Evolutionary conservation across 2,797 vertebrate species (phyloP).

Genomic region (Malurus leucopterus): DNA sequence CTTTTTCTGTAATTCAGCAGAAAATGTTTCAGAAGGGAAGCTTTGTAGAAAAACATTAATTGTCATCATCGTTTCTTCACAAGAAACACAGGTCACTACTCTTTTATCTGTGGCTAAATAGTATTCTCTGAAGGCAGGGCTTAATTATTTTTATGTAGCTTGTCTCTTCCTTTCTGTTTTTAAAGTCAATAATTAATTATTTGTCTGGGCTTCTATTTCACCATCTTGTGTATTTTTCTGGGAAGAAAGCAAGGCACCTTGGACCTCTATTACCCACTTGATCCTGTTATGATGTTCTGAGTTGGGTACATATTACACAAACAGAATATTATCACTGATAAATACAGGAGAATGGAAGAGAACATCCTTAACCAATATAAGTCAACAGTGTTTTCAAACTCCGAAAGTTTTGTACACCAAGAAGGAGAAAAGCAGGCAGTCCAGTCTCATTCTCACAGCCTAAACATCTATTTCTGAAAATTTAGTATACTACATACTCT

Average conservation of each 20-base stretch:
- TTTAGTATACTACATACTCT: neutral
- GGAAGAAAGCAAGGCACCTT: neutral
- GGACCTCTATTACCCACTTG: neutral
- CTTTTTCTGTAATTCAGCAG: neutral
- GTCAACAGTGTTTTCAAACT: neutral
- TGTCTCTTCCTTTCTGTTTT: neutral
- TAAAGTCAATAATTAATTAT: constrained; percentile 13
- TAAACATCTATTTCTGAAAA: neutral
- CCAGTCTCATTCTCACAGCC: neutral
- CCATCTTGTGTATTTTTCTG: neutral
- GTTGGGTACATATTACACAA: neutral
- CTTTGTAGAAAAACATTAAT: neutral
- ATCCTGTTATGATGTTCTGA: neutral
- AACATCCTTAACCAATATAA: neutral
- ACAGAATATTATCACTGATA: neutral
- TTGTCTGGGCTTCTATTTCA: neutral
- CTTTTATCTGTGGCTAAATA: constrained; percentile 2
- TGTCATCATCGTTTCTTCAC: neutral
- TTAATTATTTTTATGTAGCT: constrained; percentile 13
- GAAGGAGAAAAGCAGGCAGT: neutral
- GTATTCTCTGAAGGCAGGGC: neutral
- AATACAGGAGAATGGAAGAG: neutral
- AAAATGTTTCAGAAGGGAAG: neutral
- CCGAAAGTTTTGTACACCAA: neutral
- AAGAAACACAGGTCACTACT: neutral